These are phyloP conservation scores for Tinamus guttatus DNA, from an alignment of 2,113 vertebrate species.

Conservation along the genomic window DNA sequence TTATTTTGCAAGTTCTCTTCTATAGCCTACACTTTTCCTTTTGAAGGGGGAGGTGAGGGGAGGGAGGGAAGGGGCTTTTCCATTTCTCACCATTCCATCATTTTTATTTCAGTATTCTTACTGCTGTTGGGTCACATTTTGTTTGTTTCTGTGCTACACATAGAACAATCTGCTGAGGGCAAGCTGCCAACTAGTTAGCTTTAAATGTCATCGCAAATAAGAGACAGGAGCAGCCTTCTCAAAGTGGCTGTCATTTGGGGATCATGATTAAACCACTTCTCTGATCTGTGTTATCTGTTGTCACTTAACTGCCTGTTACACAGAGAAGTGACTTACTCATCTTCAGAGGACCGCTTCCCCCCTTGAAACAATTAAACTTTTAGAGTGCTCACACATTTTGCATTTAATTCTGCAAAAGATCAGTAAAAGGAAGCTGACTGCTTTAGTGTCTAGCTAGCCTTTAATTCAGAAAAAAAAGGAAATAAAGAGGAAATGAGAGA, in stretches of 20 bases:
- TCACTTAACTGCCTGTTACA: slow-evolving; percentile 53
- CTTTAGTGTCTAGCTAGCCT: not conserved
- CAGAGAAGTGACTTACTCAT: slow-evolving; percentile 71
- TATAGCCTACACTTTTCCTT: slow-evolving; percentile 83
- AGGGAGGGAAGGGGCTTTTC: slow-evolving; percentile 79
- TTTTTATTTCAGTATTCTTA: slow-evolving; percentile 81
- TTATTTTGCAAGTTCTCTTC: slow-evolving; percentile 85
- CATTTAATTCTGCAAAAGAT: slow-evolving; percentile 48
- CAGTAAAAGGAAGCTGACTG: slow-evolving; percentile 9
- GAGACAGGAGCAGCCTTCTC: slow-evolving; percentile 50
- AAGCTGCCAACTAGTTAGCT: slow-evolving; percentile 75
- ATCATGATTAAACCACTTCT: slow-evolving; percentile 79
- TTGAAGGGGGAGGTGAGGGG: slow-evolving; percentile 76
- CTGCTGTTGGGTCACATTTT: slow-evolving; percentile 82
- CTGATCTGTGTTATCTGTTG: slow-evolving; percentile 66
- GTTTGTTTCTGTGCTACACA: slow-evolving; percentile 83
- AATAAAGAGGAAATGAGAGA: not conserved
- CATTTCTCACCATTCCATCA: slow-evolving; percentile 83
- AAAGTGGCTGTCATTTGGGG: slow-evolving; percentile 71
- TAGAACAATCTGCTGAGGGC: slow-evolving; percentile 80
- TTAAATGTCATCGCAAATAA: slow-evolving; percentile 68
- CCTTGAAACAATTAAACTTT: slow-evolving; percentile 50
- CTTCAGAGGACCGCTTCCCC: slow-evolving; percentile 57
- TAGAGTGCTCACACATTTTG: slow-evolving; percentile 25
- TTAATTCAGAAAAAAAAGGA: slow-evolving; percentile 12